phyloP scores from a whole-genome alignment of 2,888 invertebrate species.

The Lathronympha strigana region DNA sequence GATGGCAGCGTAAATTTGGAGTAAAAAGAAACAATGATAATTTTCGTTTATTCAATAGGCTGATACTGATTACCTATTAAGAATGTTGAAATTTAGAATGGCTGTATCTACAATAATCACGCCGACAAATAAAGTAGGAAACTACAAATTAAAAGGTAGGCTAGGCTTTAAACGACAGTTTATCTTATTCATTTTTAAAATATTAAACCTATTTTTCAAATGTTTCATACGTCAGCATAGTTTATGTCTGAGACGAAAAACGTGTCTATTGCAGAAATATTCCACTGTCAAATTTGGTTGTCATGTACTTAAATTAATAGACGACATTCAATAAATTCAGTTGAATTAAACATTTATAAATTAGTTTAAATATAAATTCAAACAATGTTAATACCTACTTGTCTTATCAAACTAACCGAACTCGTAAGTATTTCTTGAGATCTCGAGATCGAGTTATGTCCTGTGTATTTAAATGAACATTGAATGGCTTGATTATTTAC shows the following conservation, averaged over 20 bases:
- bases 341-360: constrained; percentile 19
- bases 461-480: not conserved
- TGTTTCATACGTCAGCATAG: not conserved
- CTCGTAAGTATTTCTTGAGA: constrained; percentile 23
- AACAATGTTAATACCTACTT: constrained; percentile 32
- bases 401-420: constrained; percentile 27
- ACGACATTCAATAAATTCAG: constrained; percentile 19
- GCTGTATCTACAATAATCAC: no score
- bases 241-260: not conserved
- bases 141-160: no score
- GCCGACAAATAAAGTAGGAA: no score
- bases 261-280: constrained; percentile 7
- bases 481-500: constrained; percentile 1
- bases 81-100: no score
- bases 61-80: no score
- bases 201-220: constrained; percentile 6
- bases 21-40: no score
- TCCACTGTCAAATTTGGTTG: constrained; percentile 29
- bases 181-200: not conserved
- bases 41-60: no score
- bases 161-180: no score
- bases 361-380: constrained; percentile 13
- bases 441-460: not conserved
- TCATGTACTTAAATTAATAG: constrained; percentile 28
- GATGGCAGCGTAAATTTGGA: constrained; percentile 26